Evolutionary conservation across 2,113 vertebrate genomes (phyloP), one percentile per base, ranked within the genome.

Genomic region (Vulpes ferrilata): DNA sequence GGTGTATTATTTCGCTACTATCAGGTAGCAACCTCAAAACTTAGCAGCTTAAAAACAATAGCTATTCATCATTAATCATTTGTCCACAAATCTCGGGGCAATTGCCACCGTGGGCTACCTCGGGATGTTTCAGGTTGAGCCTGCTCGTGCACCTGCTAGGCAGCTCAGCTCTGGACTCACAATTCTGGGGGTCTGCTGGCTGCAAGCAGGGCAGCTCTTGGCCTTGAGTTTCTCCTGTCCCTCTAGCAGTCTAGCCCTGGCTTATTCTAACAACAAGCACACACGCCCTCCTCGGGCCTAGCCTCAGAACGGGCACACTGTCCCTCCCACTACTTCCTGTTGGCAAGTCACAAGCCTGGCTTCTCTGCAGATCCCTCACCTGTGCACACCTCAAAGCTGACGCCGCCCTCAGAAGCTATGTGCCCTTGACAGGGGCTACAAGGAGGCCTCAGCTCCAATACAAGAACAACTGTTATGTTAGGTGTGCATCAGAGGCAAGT

Each of bases 281-380:
- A 30, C 38, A 32, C 0, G 0, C 8, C 32, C 74, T 90, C 76
- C 51, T 25, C 32, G 30, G 10, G 25, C 43, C 62, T 89, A 1
- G 51, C 32, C 30, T 87, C 17, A 20, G 8, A 92, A 53, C 25
- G 5, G 27, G 60, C 27, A 38, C 43, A 9, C 11, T 65, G 7
- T 88, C 35, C 67, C 79, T 60, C 55, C 48, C 11, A 3, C 57
- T 85, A 0, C 4, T 71, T 88, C 73, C n/a, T 88, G 8, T 13
- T 27, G 8, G 65, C 53, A 43, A 59, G 53, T 76, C 64, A 74
- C 19, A 78, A 81, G 13, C 35, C 64, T 48, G 78, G 19, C 79
- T 83, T 94, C 88, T 94, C 32, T 93, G 38, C 74, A 95, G 32
- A 38, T 89, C 35, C 22, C 80, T 82, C 20, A 11, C 62, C 53